Percentiles rank a stretch among this genome's conserved stretches.
Evolutionary conservation across 2,113 vertebrate species (phyloP).

Genomic region (Ctenomys sociabilis): DNA sequence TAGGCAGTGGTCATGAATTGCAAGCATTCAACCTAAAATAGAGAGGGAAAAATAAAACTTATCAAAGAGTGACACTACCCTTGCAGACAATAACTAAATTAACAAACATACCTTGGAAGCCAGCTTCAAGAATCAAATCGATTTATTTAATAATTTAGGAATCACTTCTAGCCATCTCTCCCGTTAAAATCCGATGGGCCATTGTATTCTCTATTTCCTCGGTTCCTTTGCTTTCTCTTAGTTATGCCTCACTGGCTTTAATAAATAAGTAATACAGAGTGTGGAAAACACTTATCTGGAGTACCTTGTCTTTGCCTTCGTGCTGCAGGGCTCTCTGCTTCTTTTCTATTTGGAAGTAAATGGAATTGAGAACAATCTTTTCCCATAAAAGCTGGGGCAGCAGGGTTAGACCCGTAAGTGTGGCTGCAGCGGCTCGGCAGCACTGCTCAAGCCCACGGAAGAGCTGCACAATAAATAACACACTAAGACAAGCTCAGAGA

Average conservation of each 20-base stretch:
- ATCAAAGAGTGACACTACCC: conserved; percentile 83
- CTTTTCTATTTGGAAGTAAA: conserved; percentile 85
- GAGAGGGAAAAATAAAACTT: conserved; percentile 66
- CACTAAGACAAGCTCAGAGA: conserved; percentile 12
- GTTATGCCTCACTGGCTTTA: conserved; percentile 88
- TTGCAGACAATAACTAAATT: conserved; percentile 85
- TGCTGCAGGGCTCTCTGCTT: conserved; percentile 82
- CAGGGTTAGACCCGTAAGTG: conserved; percentile 74
- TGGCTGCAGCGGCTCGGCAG: conserved; percentile 59
- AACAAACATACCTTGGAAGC: conserved; percentile 88
- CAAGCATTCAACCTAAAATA: conserved; percentile 75
- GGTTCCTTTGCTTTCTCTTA: conserved; percentile 87
- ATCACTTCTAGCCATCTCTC: conserved; percentile 89
- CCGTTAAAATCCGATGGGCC: conserved; percentile 89
- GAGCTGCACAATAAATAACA: conserved; percentile 68
- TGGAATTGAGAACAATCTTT: conserved; percentile 80
- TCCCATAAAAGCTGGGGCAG: conserved; percentile 75
- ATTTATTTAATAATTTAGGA: conserved; percentile 92
- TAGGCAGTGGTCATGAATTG: conserved; percentile 76
- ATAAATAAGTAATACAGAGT: conserved; percentile 90
- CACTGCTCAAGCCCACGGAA: conserved; percentile 49
- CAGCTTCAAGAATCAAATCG: conserved; percentile 84
- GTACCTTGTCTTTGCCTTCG: conserved; percentile 81
- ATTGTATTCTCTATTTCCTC: conserved; percentile 88
- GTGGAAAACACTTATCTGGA: conserved; percentile 85